These are phyloP conservation scores for Cybosia mesomella DNA, from an alignment of 2,888 invertebrate species.

Conservation along the genomic window DNA sequence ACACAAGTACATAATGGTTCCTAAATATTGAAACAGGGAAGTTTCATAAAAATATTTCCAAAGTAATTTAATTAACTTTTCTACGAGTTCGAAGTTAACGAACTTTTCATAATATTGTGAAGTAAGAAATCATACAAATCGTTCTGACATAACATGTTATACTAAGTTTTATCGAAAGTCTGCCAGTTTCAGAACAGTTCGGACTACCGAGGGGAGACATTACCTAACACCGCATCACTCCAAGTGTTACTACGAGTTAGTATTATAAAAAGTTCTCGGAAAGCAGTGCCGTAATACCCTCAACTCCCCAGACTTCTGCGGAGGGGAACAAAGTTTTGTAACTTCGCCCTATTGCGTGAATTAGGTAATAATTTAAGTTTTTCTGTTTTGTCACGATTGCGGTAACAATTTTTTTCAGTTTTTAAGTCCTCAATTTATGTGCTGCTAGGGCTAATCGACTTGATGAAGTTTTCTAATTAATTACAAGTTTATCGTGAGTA, in stretches of 20 bases:
- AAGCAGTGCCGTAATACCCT: constrained; percentile 60
- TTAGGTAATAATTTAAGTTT: constrained; percentile 74
- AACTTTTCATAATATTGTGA: constrained; percentile 29
- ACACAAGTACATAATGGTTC: not conserved
- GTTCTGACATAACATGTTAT: constrained; percentile 30
- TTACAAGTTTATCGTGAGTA: not conserved
- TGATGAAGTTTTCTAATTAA: constrained; percentile 13
- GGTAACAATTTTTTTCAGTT: constrained; percentile 32
- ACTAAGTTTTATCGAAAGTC: constrained; percentile 31
- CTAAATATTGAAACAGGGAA: constrained; percentile 33
- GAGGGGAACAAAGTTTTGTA: constrained; percentile 61
- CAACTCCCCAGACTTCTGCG: constrained; percentile 50
- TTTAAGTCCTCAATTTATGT: constrained; percentile 18
- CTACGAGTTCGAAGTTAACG: constrained; percentile 20
- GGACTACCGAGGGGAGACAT: constrained; percentile 46
- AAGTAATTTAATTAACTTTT: constrained; percentile 19
- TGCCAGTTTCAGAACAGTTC: constrained; percentile 42
- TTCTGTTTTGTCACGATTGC: constrained; percentile 38
- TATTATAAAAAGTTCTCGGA: constrained; percentile 66
- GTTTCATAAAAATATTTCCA: constrained; percentile 27
- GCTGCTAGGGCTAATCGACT: constrained; percentile 2
- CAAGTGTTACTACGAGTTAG: constrained; percentile 57
- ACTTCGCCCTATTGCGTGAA: constrained; percentile 66
- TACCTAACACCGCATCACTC: constrained; percentile 60
- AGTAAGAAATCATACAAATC: constrained; percentile 35